Evolutionary conservation across 2,888 invertebrate genomes (phyloP), one percentile per base, ranked within the genome.

Genomic region (Amphipoea lucens): DNA sequence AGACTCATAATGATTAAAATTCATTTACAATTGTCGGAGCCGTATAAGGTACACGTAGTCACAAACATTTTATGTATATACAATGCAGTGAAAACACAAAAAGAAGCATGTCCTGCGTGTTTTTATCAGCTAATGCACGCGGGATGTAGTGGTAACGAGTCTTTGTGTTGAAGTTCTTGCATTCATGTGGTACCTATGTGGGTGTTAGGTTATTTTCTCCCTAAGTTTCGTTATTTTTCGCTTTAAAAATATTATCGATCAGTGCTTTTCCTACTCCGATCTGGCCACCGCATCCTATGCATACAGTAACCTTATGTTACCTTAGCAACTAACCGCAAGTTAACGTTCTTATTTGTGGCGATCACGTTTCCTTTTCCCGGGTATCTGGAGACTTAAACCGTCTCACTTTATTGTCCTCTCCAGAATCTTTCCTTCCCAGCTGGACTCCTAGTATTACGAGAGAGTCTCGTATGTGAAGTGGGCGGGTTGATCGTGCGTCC

Each of bases 391-490:
- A 78, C 23, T 5, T 40, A 17, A 54, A 57, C 11, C n/a, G 0
- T 51, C 9, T 48, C 40, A 12, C 51, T 36, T 23, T 69, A 54
- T 36, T 60, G 11, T 70, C 14, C 29, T n/a, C 11, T 29, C 9
- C 11, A 29, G 36, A 60, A 20, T 4, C 2, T 42, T 42, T 4
- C 12, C 66, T 51, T 9, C 14, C 7, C 20, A 23, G 7, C 40
- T 40, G 12, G 74, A 17, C 48, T 62, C 20, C 4, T 42, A 2
- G 7, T 23, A 63, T 48, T 3, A 63, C 12, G 36, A 42, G 20
- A n/a, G n/a, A 51, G 60, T 42, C 48, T 48, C 17, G 57, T 29
- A 20, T 60, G 48, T 69, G 60, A 74, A 75, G 72, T 67, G 76
- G 70, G 62, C 36, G 23, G 42, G 40, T 4, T 48, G 60, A 62